phyloP scores from a whole-genome alignment of 1,140 invertebrate species.

The Drosophila busckii region DNA sequence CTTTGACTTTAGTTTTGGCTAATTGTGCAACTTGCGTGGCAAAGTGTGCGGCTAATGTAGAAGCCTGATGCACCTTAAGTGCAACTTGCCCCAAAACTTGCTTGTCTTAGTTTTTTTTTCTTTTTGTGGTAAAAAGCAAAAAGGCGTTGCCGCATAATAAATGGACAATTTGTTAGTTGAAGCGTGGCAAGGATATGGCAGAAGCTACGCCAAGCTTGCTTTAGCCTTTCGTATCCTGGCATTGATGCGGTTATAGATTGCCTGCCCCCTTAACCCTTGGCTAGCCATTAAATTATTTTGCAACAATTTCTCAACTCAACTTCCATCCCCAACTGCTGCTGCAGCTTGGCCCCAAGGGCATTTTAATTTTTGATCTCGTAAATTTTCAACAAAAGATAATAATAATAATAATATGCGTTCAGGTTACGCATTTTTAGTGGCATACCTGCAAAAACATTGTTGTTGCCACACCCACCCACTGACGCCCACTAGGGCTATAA shows the following conservation, averaged over 20 bases:
- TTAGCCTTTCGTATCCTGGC: conserved; percentile 16
- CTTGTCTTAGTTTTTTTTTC: conserved; percentile 72
- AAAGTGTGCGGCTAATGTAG: conserved; percentile 68
- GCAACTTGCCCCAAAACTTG: conserved; percentile 46
- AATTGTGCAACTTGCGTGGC: conserved; percentile 73
- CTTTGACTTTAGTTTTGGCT: conserved; percentile 70
- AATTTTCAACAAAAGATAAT: conserved; percentile 75
- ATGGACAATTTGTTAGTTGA: conserved; percentile 76
- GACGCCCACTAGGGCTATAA: conserved; percentile 16
- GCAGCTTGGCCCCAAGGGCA: conserved; percentile 32
- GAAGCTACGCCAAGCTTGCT: conserved; percentile 11
- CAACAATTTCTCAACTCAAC: conserved; percentile 65
- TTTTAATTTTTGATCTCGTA: conserved; percentile 78
- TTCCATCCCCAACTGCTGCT: background rate
- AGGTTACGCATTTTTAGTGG: conserved; percentile 53
- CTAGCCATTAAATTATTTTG: conserved; percentile 73
- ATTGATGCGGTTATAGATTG: conserved; percentile 67
- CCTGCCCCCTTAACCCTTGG: conserved; percentile 58
- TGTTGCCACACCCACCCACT: background rate
- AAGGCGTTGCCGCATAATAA: conserved; percentile 77
- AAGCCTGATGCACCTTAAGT: conserved; percentile 65
- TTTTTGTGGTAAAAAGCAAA: conserved; percentile 54
- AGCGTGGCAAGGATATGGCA: conserved; percentile 65
- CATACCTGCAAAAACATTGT: conserved; percentile 39
- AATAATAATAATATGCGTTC: conserved; percentile 73